phyloP scores from a whole-genome alignment of 2,113 vertebrate species.

The Aythya baeri region DNA sequence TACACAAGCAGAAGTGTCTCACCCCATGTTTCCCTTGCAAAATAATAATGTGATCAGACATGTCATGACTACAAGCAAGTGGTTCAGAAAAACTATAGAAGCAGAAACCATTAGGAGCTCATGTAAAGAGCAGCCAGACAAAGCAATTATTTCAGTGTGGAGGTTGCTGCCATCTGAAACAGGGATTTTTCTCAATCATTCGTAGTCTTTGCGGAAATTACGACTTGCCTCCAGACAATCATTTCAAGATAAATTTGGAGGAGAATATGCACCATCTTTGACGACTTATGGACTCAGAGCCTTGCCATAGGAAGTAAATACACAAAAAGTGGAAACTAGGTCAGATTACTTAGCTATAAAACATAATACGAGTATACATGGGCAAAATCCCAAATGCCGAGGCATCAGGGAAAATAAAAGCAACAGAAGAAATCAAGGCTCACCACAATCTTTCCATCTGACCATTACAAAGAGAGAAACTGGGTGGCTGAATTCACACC shows the following conservation, averaged over 20 bases:
- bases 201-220: background rate
- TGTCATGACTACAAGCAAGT: accelerated
- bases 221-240: background rate
- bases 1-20: background rate
- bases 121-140: background rate
- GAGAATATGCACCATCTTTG: background rate
- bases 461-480: background rate
- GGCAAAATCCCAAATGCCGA: background rate
- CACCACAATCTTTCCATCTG: background rate
- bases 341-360: background rate
- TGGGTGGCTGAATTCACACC: background rate
- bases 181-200: background rate
- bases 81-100: background rate
- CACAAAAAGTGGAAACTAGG: background rate
- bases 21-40: background rate
- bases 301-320: background rate
- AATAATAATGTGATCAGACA: background rate
- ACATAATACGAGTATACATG: background rate
- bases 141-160: background rate
- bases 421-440: background rate
- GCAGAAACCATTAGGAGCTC: background rate
- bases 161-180: background rate
- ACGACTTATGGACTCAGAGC: background rate
- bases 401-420: background rate
- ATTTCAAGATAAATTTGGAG: background rate